Evolutionary conservation across 2,113 vertebrate genomes (phyloP).

Genomic region (Pitta sordida): DNA sequence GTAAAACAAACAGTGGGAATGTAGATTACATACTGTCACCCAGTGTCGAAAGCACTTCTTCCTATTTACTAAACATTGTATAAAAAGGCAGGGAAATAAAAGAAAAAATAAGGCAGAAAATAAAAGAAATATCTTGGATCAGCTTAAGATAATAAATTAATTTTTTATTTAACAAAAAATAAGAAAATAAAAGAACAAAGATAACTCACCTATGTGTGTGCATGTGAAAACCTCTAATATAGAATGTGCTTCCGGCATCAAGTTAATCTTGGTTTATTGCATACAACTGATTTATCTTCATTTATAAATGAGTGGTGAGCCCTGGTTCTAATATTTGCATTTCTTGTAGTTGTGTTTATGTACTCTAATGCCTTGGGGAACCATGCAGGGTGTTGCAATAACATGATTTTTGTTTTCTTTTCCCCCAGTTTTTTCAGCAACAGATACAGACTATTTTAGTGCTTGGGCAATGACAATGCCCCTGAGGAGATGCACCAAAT

Average conservation of each 20-base stretch:
- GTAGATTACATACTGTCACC: slow-evolving; percentile 59
- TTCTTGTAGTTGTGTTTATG: slow-evolving; percentile 46
- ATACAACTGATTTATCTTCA: slow-evolving; percentile 71
- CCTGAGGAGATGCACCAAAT: not conserved
- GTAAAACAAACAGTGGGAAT: slow-evolving; percentile 53
- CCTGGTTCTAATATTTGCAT: slow-evolving; percentile 46
- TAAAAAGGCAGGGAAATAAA: not conserved
- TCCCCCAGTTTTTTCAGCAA: not conserved
- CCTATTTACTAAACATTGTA: slow-evolving; percentile 54
- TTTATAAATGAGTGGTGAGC: slow-evolving; percentile 63
- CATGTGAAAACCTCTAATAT: slow-evolving; percentile 20
- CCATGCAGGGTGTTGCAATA: slow-evolving; percentile 6
- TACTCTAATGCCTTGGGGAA: slow-evolving; percentile 46
- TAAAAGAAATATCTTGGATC: slow-evolving; percentile 35
- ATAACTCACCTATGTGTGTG: not conserved
- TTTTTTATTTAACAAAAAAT: not conserved
- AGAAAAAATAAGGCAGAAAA: not conserved
- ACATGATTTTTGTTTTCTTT: not conserved
- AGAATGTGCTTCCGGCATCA: slow-evolving; percentile 15
- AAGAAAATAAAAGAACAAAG: slow-evolving; percentile 1
- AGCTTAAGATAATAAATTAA: slow-evolving; percentile 62
- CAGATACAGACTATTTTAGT: not conserved
- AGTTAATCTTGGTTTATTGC: not conserved
- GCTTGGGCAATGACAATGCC: not conserved
- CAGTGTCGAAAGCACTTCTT: not conserved